Evolutionary conservation across 2,888 invertebrate genomes (phyloP).

Genomic region (Monoplex corrugatus): DNA sequence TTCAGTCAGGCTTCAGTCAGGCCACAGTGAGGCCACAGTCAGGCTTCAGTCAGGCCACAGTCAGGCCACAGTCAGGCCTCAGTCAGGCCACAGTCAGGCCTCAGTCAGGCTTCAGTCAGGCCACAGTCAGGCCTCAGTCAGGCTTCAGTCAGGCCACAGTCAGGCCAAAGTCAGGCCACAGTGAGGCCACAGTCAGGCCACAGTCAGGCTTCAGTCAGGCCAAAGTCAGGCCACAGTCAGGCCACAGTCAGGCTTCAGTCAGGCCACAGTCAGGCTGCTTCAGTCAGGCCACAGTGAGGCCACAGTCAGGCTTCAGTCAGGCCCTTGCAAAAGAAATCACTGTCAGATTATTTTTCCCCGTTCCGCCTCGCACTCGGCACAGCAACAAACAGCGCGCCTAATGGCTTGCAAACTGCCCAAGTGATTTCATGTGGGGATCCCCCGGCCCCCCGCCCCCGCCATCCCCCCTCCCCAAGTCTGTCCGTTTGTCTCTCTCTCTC

Average conservation of each 20-base stretch:
- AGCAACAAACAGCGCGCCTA: conserved; percentile 45
- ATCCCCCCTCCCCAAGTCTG: no score
- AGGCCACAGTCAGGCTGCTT: not conserved
- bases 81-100: no score
- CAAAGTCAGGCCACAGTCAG: no score
- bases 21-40: no score
- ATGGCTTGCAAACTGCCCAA: conserved; percentile 38
- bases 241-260: no score
- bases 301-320: not conserved
- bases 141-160: not conserved
- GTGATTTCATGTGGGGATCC: conserved; percentile 13
- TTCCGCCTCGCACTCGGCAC: not conserved
- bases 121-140: no score
- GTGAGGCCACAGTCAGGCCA: not conserved
- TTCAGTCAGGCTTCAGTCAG: no score
- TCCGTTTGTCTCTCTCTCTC: not conserved
- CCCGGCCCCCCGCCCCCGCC: no score
- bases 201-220: no score
- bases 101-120: no score
- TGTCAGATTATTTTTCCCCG: conserved; percentile 32
- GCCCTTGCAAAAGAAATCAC: not conserved
- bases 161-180: not conserved
- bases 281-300: not conserved
- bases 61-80: no score
- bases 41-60: no score